phyloP scores from a whole-genome alignment of 2,888 invertebrate species.

The Agrotis clavis region DNA sequence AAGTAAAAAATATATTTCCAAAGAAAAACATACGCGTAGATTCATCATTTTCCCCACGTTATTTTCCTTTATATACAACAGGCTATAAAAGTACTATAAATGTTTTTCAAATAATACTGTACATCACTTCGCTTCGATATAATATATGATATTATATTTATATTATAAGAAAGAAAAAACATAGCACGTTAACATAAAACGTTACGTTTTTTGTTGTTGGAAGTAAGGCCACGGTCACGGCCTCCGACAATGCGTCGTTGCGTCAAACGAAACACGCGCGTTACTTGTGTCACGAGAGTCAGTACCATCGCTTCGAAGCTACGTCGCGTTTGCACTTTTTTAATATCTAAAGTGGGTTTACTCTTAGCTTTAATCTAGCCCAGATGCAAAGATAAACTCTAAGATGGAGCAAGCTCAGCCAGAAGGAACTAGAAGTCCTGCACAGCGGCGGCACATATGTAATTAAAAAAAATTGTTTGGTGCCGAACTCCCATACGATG shows the following conservation, averaged over 20 bases:
- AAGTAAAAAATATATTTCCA: not conserved
- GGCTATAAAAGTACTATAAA: conserved; percentile 32
- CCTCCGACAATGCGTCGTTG: not conserved
- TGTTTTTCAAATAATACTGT: conserved; percentile 32
- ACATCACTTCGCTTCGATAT: conserved; percentile 25
- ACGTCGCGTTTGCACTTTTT: too few species aligned
- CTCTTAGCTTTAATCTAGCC: too few species aligned
- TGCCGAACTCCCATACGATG: too few species aligned
- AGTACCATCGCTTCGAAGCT: not conserved
- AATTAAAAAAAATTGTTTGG: too few species aligned
- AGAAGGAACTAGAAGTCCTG: too few species aligned
- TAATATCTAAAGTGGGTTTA: too few species aligned
- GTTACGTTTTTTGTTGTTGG: not conserved
- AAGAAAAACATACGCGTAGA: conserved; percentile 3
- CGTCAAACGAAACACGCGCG: not conserved
- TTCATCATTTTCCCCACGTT: conserved; percentile 28
- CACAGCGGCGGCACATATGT: too few species aligned
- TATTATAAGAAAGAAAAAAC: conserved; percentile 2
- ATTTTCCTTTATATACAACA: conserved; percentile 22
- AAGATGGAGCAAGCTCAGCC: too few species aligned
- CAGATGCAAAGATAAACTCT: too few species aligned
- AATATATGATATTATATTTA: not conserved
- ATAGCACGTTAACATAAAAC: not conserved
- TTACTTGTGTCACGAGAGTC: not conserved
- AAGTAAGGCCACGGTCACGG: not conserved